Evolutionary conservation across 2,797 vertebrate species (phyloP).

Genomic region (Carduelis carduelis): DNA sequence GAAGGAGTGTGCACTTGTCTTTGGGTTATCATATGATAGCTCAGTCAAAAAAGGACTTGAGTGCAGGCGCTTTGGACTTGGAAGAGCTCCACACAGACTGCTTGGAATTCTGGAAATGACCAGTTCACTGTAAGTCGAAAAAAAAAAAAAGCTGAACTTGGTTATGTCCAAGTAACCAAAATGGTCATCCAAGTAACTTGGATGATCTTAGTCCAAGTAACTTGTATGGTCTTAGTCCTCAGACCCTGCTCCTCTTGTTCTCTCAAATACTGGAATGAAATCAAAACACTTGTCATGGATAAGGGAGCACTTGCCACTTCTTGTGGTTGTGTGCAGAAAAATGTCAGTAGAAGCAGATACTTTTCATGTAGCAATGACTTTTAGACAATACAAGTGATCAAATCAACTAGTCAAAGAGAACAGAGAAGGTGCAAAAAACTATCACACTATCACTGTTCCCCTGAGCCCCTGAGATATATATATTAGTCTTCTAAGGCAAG

Average conservation of each 20-base stretch:
- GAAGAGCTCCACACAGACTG: background rate
- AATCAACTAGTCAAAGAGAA: background rate
- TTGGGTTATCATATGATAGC: background rate
- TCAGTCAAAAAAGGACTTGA: background rate
- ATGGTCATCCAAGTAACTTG: no score
- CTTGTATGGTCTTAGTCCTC: background rate
- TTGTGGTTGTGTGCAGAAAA: background rate
- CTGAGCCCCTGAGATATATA: background rate
- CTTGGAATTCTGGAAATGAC: background rate
- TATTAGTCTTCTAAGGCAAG: background rate
- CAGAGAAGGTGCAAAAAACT: background rate
- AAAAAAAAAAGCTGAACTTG: background rate
- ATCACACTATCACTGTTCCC: background rate
- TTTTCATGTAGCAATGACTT: background rate
- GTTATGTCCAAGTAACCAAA: background rate
- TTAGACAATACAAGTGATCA: background rate
- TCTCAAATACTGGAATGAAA: background rate
- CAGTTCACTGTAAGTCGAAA: background rate
- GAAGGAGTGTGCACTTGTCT: rapidly evolving
- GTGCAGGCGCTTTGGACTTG: background rate
- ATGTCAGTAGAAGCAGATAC: background rate
- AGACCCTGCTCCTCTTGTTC: background rate
- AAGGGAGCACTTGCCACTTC: background rate
- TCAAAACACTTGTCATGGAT: background rate
- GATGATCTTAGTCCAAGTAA: no score